These are phyloP conservation scores for Chrysotoxum bicinctum DNA, from an alignment of 2,888 invertebrate species.

Conservation along the genomic window DNA sequence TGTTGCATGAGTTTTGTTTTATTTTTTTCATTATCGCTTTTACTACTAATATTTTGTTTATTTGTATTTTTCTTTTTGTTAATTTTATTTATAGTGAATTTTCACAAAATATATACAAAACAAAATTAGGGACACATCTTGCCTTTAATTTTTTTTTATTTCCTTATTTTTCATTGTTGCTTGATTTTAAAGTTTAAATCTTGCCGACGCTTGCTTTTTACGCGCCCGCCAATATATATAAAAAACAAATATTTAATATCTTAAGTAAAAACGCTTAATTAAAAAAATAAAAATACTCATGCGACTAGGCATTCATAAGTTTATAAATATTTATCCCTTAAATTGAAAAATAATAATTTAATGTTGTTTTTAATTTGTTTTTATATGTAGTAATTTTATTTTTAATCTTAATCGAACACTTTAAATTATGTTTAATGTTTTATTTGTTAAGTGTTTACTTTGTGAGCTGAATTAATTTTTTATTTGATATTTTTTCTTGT, in stretches of 20 bases:
- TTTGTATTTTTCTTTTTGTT: slow-evolving; percentile 65
- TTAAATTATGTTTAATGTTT: slow-evolving; percentile 70
- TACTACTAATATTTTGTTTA: slow-evolving; percentile 76
- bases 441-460: slow-evolving; percentile 73
- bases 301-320: slow-evolving; percentile 78
- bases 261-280: slow-evolving; percentile 78
- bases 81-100: slow-evolving; percentile 64
- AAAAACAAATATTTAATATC: slow-evolving; percentile 39
- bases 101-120: slow-evolving; percentile 57
- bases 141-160: slow-evolving; percentile 22
- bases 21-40: slow-evolving; percentile 80
- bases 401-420: slow-evolving; percentile 43
- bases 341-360: slow-evolving; percentile 53
- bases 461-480: slow-evolving; percentile 62
- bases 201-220: slow-evolving; percentile 64
- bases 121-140: slow-evolving; percentile 44
- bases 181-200: slow-evolving; percentile 20
- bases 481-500: slow-evolving; percentile 47
- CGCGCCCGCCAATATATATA: slow-evolving; percentile 73
- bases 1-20: slow-evolving; percentile 82
- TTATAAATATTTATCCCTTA: slow-evolving; percentile 28
- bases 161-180: slow-evolving; percentile 24
- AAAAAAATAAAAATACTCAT: slow-evolving; percentile 81
- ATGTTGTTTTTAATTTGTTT: slow-evolving; percentile 72
- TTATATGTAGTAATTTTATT: slow-evolving; percentile 54